Percentiles rank a stretch among this genome's conserved stretches.
These are phyloP conservation scores for Ditylenchus weischeri DNA, from an alignment of 2,888 invertebrate genomes.

Conservation along the genomic window DNA sequence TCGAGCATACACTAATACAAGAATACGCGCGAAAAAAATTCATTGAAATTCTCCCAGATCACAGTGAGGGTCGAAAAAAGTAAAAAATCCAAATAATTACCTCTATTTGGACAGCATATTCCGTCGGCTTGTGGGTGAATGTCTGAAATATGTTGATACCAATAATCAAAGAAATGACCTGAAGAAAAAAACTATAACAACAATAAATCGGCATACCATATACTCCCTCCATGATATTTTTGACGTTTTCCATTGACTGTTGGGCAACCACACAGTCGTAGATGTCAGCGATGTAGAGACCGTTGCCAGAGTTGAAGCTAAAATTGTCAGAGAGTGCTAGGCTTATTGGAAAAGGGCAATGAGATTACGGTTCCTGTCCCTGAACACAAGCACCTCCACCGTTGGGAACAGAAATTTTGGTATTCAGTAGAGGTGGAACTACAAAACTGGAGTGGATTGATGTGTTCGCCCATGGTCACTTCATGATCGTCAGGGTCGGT, in stretches of 20 bases:
- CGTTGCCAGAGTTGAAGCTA: slow-evolving; percentile 43
- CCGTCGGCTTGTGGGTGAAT: slow-evolving; percentile 54
- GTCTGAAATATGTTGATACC: slow-evolving; percentile 42
- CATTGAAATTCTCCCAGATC: too few relatives aligned
- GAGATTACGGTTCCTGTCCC: slow-evolving; percentile 29
- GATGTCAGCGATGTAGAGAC: slow-evolving; percentile 55
- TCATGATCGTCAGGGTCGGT: slow-evolving; percentile 57
- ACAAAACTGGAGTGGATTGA: slow-evolving; percentile 57
- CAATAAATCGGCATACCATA: not conserved
- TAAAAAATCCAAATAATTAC: slow-evolving; percentile 18
- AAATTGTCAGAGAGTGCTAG: slow-evolving; percentile 20
- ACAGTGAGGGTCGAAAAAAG: too few relatives aligned
- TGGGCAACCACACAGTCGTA: slow-evolving; percentile 54
- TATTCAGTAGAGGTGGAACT: slow-evolving; percentile 51
- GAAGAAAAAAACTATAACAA: too few relatives aligned
- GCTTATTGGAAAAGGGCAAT: not conserved
- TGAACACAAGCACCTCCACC: slow-evolving; percentile 50
- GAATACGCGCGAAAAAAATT: too few relatives aligned
- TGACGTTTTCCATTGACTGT: slow-evolving; percentile 54
- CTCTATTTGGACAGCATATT: slow-evolving; percentile 56
- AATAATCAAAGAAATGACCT: too few relatives aligned
- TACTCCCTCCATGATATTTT: slow-evolving; percentile 55
- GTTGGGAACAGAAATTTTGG: slow-evolving; percentile 53
- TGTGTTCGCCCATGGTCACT: slow-evolving; percentile 56
- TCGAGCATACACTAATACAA: too few relatives aligned